Conservation (phyloP, 2,113 vertebrate genomes). For the Antechinus stuartii region DNA sequence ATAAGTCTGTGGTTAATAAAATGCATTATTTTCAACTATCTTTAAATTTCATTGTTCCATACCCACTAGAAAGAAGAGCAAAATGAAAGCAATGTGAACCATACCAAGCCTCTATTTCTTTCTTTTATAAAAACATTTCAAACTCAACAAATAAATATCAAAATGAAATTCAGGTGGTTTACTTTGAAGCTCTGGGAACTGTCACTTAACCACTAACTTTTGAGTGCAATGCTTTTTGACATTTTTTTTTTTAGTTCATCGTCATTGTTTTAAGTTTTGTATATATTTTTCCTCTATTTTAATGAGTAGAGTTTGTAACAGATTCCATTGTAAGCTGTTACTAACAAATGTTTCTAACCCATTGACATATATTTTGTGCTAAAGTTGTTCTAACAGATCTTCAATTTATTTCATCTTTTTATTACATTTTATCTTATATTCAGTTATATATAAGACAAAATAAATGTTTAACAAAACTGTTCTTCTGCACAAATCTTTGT, state of each 20-base stretch:
- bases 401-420: slow-evolving; percentile 22
- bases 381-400: background rate
- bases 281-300: slow-evolving; percentile 64
- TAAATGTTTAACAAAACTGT: background rate
- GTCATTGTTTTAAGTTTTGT: slow-evolving; percentile 54
- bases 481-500: background rate
- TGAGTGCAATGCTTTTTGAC: slow-evolving; percentile 61
- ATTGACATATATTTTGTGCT: slow-evolving; percentile 61
- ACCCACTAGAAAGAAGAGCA: slow-evolving; percentile 67
- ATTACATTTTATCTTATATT: background rate
- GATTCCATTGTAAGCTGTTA: slow-evolving; percentile 69
- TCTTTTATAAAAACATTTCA: slow-evolving; percentile 48
- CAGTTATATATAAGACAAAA: background rate
- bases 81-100: slow-evolving; percentile 54
- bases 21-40: slow-evolving; percentile 53
- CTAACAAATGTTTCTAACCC: slow-evolving; percentile 38
- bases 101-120: slow-evolving; percentile 51
- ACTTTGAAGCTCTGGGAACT: slow-evolving; percentile 51
- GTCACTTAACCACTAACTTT: slow-evolving; percentile 62
- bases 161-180: slow-evolving; percentile 60
- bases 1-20: slow-evolving; percentile 67
- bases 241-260: slow-evolving; percentile 65
- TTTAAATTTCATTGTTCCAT: slow-evolving; percentile 57
- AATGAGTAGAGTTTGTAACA: slow-evolving; percentile 61
- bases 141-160: slow-evolving; percentile 55